Percentiles rank a stretch among this genome's conserved stretches.
These are phyloP conservation scores for Imbricaverruca yamaguchii DNA, from an alignment of 2,888 invertebrate genomes.

Conservation along the genomic window DNA sequence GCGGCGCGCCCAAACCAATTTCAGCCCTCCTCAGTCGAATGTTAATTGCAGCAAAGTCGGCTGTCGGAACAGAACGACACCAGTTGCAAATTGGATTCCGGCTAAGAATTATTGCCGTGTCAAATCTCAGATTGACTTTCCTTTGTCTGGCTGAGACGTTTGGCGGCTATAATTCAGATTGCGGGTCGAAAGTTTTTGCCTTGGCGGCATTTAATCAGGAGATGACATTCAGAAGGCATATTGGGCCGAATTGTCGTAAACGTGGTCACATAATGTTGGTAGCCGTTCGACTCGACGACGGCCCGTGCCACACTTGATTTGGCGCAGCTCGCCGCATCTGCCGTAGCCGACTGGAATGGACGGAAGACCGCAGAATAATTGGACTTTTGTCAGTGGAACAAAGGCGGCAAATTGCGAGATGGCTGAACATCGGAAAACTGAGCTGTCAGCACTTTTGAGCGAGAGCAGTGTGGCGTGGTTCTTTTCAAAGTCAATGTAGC, in stretches of 20 bases:
- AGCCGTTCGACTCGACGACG: not conserved
- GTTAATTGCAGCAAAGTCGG: constrained; percentile 3
- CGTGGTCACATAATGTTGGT: not conserved
- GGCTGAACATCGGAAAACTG: not conserved
- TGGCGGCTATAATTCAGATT: not conserved
- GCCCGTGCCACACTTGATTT: not conserved
- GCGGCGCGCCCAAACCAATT: not conserved
- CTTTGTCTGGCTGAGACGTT: not conserved
- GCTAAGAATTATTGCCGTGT: constrained; percentile 3
- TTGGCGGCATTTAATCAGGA: constrained; percentile 8
- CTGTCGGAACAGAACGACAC: not conserved
- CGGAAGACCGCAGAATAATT: not conserved
- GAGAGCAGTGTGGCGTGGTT: not conserved
- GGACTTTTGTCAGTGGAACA: not conserved
- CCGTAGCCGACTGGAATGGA: not conserved
- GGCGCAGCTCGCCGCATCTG: not conserved
- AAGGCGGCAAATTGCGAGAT: not conserved
- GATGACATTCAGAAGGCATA: not conserved
- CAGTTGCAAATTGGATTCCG: constrained; percentile 11
- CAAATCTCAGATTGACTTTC: constrained; percentile 4
- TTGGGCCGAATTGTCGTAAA: not conserved
- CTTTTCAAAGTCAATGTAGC: too few species aligned
- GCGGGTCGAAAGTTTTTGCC: not conserved
- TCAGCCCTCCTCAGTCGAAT: not conserved
- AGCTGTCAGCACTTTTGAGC: too few species aligned